phyloP scores from a whole-genome alignment of 2,113 vertebrate genomes.

The Otolemur garnettii region DNA sequence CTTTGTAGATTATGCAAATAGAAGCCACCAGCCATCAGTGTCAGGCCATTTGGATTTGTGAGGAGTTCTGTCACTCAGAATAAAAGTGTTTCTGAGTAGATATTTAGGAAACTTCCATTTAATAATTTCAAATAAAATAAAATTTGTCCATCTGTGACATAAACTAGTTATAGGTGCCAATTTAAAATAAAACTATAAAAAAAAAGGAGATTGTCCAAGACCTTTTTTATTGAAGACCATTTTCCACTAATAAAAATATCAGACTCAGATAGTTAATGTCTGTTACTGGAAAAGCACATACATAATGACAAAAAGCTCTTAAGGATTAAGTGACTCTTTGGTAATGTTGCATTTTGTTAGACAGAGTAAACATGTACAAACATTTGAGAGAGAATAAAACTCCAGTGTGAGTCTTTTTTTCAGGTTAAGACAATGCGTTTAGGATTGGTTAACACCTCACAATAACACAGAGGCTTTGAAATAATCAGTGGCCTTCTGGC shows the following conservation, averaged over 20 bases:
- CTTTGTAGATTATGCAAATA: background rate
- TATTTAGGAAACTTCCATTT: background rate
- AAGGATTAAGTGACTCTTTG: background rate
- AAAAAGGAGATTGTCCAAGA: background rate
- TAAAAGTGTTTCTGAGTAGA: background rate
- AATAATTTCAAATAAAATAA: background rate
- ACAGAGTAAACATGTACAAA: background rate
- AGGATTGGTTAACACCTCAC: background rate
- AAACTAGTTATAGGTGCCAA: background rate
- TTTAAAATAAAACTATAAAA: background rate
- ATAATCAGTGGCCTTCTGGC: background rate
- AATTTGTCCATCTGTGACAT: background rate
- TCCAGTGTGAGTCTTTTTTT: background rate
- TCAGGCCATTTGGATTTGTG: background rate
- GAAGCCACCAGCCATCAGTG: background rate
- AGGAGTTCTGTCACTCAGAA: background rate
- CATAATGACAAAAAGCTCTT: background rate
- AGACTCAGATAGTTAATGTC: background rate
- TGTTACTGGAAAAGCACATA: background rate
- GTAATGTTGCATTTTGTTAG: background rate
- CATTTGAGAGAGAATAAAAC: background rate
- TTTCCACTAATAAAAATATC: slow-evolving; percentile 40
- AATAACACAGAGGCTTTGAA: background rate
- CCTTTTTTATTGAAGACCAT: background rate
- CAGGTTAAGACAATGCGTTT: background rate